phyloP scores from a whole-genome alignment of 2,888 invertebrate genomes.

The Ochropacha duplaris region DNA sequence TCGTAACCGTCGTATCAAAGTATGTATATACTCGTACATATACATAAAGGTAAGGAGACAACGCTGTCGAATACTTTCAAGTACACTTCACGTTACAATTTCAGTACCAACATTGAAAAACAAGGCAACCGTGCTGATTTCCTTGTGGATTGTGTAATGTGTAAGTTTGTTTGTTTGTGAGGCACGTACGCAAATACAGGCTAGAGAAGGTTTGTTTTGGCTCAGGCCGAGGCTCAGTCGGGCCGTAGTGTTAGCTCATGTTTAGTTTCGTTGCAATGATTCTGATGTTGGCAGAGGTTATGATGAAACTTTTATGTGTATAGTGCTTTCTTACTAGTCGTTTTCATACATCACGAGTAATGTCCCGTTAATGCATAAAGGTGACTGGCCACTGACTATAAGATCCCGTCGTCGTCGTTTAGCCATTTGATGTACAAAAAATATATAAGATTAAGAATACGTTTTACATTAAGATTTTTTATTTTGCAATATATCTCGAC shows the following conservation, averaged over 20 bases:
- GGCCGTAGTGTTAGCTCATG: conserved; percentile 4
- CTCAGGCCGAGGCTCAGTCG: conserved; percentile 16
- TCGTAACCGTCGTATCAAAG: too few species aligned
- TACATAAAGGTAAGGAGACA: neutral
- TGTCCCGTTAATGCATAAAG: too few species aligned
- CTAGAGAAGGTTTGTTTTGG: conserved; percentile 32
- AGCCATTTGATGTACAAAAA: too few species aligned
- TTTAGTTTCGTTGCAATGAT: conserved; percentile 11
- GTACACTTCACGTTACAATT: neutral
- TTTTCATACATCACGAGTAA: too few species aligned
- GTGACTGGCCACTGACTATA: too few species aligned
- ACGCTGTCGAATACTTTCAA: neutral
- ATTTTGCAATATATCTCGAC: too few species aligned
- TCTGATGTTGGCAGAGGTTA: neutral
- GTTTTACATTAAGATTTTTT: too few species aligned
- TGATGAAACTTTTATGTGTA: conserved; percentile 3
- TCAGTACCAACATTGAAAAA: neutral
- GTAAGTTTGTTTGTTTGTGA: conserved; percentile 16
- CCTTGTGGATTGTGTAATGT: neutral
- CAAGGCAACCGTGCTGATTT: neutral
- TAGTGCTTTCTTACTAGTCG: too few species aligned
- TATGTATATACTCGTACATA: neutral
- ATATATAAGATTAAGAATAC: too few species aligned
- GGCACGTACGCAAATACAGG: conserved; percentile 36
- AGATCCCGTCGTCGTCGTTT: too few species aligned